Evolutionary conservation across 2,888 invertebrate species (phyloP).

Genomic region (Cybosia mesomella): DNA sequence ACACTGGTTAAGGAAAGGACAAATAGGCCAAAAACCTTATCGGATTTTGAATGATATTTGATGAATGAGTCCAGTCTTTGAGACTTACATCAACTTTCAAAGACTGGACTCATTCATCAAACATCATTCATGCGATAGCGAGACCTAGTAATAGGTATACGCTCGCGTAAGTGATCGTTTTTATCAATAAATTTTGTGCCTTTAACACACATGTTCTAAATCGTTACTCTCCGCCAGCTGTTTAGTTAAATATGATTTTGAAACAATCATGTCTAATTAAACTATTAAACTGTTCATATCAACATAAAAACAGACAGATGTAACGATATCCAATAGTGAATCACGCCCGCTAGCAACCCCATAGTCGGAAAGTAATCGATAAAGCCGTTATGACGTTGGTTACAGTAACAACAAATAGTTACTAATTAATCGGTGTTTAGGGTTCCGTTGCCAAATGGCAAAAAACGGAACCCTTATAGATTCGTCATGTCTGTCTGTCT

Average conservation of each 20-base stretch:
- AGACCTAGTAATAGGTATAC: background rate
- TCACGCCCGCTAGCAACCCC: slow-evolving; percentile 34
- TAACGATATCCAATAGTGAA: slow-evolving; percentile 31
- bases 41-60: no score
- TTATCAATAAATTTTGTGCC: background rate
- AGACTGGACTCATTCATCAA: no score
- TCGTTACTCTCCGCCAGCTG: background rate
- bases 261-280: slow-evolving; percentile 8
- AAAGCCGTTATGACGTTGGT: slow-evolving; percentile 39
- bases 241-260: background rate
- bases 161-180: background rate
- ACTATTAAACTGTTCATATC: slow-evolving; percentile 23
- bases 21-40: no score
- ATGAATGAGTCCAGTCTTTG: no score
- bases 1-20: no score
- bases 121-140: no score
- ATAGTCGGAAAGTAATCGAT: slow-evolving; percentile 35
- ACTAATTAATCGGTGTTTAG: background rate
- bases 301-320: slow-evolving; percentile 42
- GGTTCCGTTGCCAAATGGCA: no score
- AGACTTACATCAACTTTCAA: no score
- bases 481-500: no score
- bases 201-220: background rate
- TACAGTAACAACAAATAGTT: background rate
- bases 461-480: no score